Evolutionary conservation across 2,797 vertebrate species (phyloP).

Genomic region (Thaleichthys pacificus): DNA sequence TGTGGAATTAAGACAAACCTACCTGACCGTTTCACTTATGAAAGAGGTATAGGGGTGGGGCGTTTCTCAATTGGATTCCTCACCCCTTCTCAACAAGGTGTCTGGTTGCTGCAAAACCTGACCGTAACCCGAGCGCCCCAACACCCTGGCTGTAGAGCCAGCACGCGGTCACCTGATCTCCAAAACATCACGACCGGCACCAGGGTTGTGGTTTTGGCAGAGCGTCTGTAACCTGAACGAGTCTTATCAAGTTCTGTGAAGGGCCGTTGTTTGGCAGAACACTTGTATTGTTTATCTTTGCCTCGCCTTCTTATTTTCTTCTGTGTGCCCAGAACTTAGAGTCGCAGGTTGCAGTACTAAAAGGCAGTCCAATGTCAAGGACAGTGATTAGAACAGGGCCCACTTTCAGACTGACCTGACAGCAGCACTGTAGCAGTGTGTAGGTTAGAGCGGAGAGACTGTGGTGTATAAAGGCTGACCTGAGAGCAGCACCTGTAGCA

Average conservation of each 20-base stretch:
- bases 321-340: background rate
- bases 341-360: too few relatives aligned
- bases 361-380: too few relatives aligned
- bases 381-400: too few relatives aligned
- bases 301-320: background rate
- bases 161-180: background rate
- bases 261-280: background rate
- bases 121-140: background rate
- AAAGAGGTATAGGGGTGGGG: background rate
- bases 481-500: conserved; percentile 91
- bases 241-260: background rate
- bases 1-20: background rate
- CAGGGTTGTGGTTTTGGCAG: background rate
- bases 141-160: background rate
- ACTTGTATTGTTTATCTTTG: too few relatives aligned
- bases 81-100: background rate
- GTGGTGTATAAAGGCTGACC: conserved; percentile 69
- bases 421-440: conserved; percentile 90
- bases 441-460: conserved; percentile 17
- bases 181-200: background rate
- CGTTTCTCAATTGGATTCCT: background rate
- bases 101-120: background rate
- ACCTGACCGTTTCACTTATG: background rate
- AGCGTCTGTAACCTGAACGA: background rate
- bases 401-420: conserved; percentile 82